Evolutionary conservation across 2,888 invertebrate species (phyloP), one percentile per base, ranked within the genome.

Genomic region (Pterostichus niger): DNA sequence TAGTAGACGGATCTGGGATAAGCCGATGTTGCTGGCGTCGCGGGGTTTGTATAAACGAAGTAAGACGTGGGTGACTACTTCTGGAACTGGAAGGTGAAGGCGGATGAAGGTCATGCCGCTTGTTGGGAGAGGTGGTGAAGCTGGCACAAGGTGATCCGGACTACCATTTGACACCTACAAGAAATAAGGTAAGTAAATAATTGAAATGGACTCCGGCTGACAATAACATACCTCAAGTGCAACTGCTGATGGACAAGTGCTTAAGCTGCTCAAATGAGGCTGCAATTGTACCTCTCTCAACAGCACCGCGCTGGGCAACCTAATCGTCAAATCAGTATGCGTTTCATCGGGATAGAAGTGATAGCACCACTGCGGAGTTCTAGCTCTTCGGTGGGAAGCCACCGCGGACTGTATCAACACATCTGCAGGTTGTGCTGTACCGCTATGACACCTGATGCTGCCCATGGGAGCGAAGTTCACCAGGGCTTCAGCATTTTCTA

Each of bases 291-390:
- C 95, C 91, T 98, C 97, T 86, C 96, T 94, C 82, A 98, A 91
- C 85, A 97, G 91, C 87, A 97, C 94, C 13, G 98, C 97, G 88
- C 97, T 97, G 0, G 98, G 98, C 86, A 98, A 91, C 24, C 95
- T 94, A 77, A 98, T 92, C 5, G 95, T 95, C 61, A 98, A 92
- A 89, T 98, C 97, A 0, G 98, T 95, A 91, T 96, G 96, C 52
- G 95, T 95, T 90, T 98, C 97, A 86, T 94, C 94, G 40, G 96
- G 96, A 91, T 97, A 97, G 91, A 97, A 98, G 91, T 98, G 97
- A 91, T 98, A 98, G 40, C 96, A 96, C 98, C 98, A 98, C n/a
- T 97, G 95, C 4, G 98, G 96, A 0, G 96, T 96, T 84, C 98
- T 93, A 24, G 97, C 96, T 54, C 98, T 92, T 56, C 97, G 92